Base-by-base conservation (phyloP, 2,113 vertebrate species). In the Tupaia chinensis region DNA sequence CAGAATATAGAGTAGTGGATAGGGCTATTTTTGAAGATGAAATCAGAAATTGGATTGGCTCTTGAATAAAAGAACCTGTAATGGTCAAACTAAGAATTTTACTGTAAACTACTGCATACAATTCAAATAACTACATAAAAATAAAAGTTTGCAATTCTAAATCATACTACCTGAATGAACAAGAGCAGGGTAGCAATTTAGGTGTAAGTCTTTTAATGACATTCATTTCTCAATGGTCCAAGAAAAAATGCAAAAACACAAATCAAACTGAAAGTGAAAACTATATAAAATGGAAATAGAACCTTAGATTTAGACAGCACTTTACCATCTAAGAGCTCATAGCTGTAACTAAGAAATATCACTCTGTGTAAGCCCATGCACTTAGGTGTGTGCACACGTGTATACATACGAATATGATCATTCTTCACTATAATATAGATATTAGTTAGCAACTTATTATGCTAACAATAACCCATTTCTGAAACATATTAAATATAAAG, bases 241-340 rank as follows among this genome's bases (percentile, higher is more conserved):
- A 44, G 81, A 91, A 86, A 78, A 58, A 82, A 68, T 53, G 44
- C 61, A 97, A 83, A 90, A 82, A 74, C 65, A 90, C 16, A 87
- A 89, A 76, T 91, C 34, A 87, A 93, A 66, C 63, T 83, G 54
- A 90, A 96, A 86, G n/a, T 82, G 72, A 77, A 88, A 79, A 70
- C 17, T 78, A 25, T 70, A 53, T 53, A 82, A 20, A 15, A 63
- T 56, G 25, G 60, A 91, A 82, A 84, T 65, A 61, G 23, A 81
- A 6, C 44, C 20, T 89, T 88, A 27, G 10, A 61, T 90, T 94
- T 87, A 54, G 56, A 56, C 0, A 65, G 11, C 68, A 84, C 9
- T 89, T 91, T 66, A 58, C 32, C 44, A 69, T 81, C 29, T 78
- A 63, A 79, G 32, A 86, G 56, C 44, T 66, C 74, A 91, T 25